Evolutionary conservation across 1,140 invertebrate genomes (phyloP), one percentile per base, ranked within the genome.

Genomic region (Harpegnathos saltator): DNA sequence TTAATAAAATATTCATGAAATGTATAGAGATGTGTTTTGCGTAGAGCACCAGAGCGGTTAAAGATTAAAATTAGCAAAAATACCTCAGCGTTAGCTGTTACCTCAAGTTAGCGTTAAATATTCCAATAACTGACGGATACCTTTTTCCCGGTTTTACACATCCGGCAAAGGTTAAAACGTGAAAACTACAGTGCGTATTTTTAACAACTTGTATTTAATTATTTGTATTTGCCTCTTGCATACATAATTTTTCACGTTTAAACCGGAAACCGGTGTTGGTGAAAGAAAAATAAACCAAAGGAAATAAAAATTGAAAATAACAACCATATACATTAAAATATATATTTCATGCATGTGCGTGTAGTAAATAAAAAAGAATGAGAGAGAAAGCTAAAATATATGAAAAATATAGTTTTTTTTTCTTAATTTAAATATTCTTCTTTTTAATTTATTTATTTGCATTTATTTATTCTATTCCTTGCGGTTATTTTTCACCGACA

Each of bases 101-200:
- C n/a, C n/a, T n/a, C n/a, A 77, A 77, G 66, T 77, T 77, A 14
- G 1, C 24, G 44, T 54, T 38, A 54, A 77, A 56, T 77, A 54
- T 66, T 54, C 3, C 4, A 3, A 0, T 38, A 3, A 19, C 19
- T 33, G 22, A 15, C 58, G 14, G 12, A n/a, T 5, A 56, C 1
- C 14, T n/a, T 22, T 75, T 9, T 44, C 33, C 44, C 19, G 52
- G 11, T 5, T 66, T n/a, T 48, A 2, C 29, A 3, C 24, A 17
- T 61, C 4, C 17, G 24, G 48, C 15, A 38, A 66, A 65, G 24
- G 24, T 77, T 54, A 38, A 54, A 24, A 44, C 29, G 29, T 66
- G 54, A 17, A 77, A 77, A 77, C 3, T 15, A 5, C 29, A 33
- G 5, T 33, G 2, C 48, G 11, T 54, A 65, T 66, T 54, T 77